Conservation (phyloP, 2,113 vertebrate species). For the Pogonocichla stellata region DNA sequence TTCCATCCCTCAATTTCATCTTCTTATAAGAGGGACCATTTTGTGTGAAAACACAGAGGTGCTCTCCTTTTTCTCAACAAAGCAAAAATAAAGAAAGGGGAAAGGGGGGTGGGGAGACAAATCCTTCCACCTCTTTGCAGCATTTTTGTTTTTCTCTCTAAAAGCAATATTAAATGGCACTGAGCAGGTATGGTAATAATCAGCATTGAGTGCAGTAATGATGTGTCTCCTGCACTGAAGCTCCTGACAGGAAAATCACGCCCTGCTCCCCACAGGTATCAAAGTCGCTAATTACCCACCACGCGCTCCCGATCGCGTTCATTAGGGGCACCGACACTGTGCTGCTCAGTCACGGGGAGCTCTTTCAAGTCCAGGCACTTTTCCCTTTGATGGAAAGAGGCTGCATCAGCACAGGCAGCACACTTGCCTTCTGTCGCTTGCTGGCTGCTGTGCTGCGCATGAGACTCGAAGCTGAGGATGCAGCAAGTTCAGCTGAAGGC, state of each 20-base stretch:
- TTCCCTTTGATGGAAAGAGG: constrained; percentile 5
- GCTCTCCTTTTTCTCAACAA: neutral
- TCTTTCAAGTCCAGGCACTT: constrained; percentile 43
- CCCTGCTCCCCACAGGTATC: constrained; percentile 67
- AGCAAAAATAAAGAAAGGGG: neutral
- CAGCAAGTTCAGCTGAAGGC: neutral
- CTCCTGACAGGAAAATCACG: constrained; percentile 66
- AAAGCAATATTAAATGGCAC: neutral
- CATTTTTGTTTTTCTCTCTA: neutral
- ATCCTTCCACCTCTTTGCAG: neutral
- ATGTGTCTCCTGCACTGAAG: constrained; percentile 38
- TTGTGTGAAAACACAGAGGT: neutral
- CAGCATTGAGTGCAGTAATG: constrained; percentile 48
- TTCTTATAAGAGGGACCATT: neutral
- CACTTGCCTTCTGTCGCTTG: neutral
- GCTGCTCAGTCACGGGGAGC: neutral
- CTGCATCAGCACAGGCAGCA: neutral
- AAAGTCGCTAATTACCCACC: constrained; percentile 69
- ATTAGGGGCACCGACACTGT: constrained; percentile 32
- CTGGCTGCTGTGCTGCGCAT: neutral
- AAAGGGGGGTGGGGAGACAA: neutral
- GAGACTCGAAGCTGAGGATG: neutral
- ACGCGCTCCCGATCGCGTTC: neutral
- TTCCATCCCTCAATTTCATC: constrained; percentile 17
- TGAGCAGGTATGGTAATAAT: constrained; percentile 24